phyloP scores from a whole-genome alignment of 2,113 vertebrate species.

The Argyrosomus japonicus region DNA sequence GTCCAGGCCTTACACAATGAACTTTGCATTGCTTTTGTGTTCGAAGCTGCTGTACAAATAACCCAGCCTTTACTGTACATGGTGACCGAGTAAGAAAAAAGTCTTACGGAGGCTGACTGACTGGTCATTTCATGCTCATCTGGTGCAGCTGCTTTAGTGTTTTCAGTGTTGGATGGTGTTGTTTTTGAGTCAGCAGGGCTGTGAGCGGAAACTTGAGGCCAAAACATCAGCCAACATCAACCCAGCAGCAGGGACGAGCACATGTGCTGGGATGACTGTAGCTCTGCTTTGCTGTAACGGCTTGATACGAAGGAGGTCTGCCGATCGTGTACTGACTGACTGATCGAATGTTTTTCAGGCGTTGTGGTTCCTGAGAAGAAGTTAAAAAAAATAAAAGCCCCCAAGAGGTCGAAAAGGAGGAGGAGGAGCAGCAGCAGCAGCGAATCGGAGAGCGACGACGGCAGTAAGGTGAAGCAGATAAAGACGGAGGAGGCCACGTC shows the following conservation, averaged over 20 bases:
- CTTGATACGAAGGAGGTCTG: not conserved
- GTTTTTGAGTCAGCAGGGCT: not conserved
- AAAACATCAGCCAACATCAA: not conserved
- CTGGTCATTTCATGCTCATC: no score
- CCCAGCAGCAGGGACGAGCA: not conserved
- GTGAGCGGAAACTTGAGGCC: not conserved
- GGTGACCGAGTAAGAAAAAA: no score
- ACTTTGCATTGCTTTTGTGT: not conserved
- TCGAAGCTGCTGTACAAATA: not conserved
- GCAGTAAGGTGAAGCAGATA: constrained; percentile 37
- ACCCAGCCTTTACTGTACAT: not conserved
- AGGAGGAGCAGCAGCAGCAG: constrained; percentile 33
- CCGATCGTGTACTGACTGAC: not conserved
- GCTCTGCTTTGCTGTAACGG: not conserved
- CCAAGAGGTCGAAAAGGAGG: constrained; percentile 61
- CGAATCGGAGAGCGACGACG: constrained; percentile 44
- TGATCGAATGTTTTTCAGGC: constrained; percentile 50
- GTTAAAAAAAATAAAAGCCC: constrained; percentile 30
- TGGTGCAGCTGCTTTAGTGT: not conserved
- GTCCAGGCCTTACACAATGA: not conserved
- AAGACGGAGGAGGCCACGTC: constrained; percentile 56
- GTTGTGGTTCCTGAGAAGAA: constrained; percentile 50
- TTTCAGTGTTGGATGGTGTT: not conserved
- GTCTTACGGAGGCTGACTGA: no score
- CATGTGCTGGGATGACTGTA: not conserved